Conservation (phyloP, 2,113 vertebrate species). For the Electrona antarctica region DNA sequence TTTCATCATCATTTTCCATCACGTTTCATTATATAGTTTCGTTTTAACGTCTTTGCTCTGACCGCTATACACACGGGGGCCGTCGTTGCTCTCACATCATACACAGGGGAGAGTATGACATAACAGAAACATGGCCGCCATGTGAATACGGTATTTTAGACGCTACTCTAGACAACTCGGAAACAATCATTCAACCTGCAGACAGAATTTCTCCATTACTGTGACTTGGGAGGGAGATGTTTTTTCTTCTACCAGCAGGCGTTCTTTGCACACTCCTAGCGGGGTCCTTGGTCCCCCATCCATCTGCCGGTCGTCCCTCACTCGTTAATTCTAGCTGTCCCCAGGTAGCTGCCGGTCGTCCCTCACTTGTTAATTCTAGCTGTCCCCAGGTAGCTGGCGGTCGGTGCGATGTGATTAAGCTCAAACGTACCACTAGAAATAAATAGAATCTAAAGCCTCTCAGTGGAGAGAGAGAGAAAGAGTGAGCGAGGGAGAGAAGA, state of each 20-base stretch:
- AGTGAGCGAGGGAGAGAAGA: not conserved
- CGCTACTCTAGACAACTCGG: conserved; percentile 35
- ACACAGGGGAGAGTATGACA: too few species aligned
- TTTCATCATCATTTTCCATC: conserved; percentile 39
- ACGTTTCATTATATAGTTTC: conserved; percentile 36
- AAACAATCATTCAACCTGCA: conserved; percentile 53
- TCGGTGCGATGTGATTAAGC: conserved; percentile 64
- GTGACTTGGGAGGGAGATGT: conserved; percentile 35
- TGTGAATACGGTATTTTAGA: conserved; percentile 23
- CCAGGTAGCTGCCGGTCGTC: conserved; percentile 57
- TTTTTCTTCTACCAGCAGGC: conserved; percentile 35
- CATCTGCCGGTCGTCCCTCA: conserved; percentile 58
- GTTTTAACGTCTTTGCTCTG: conserved; percentile 13
- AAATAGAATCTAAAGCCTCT: conserved; percentile 50
- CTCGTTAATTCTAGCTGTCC: conserved; percentile 63
- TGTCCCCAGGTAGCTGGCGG: conserved; percentile 51
- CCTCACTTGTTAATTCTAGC: conserved; percentile 65
- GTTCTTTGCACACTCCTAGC: conserved; percentile 41
- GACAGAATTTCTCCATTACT: conserved; percentile 53
- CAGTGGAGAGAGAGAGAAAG: conserved; percentile 6
- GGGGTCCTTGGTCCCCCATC: conserved; percentile 40
- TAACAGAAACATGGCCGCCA: too few species aligned
- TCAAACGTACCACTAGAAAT: conserved; percentile 60
- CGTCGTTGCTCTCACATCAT: too few species aligned
- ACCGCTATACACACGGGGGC: not conserved